Conservation (phyloP, 2,888 invertebrate genomes). For the Amiota communis region DNA sequence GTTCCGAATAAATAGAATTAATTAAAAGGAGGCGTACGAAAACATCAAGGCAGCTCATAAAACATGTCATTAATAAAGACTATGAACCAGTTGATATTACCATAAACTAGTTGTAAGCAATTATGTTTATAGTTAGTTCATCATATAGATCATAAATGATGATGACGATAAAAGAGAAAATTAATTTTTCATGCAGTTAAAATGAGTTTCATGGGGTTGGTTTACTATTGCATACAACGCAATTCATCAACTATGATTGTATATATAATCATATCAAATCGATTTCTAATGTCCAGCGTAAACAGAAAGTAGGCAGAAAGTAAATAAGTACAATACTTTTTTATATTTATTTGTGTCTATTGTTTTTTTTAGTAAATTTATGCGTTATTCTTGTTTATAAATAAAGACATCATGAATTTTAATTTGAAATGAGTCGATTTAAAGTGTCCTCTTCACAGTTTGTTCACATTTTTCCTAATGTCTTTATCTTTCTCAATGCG, state of each 20-base stretch:
- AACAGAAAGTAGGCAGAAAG: neutral
- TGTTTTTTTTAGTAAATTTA: neutral
- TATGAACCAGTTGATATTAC: too few species aligned
- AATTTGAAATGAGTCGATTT: neutral
- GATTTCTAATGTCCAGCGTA: neutral
- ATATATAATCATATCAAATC: neutral
- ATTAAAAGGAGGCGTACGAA: too few species aligned
- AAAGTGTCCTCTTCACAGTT: neutral
- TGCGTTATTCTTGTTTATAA: neutral
- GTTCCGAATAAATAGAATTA: too few species aligned
- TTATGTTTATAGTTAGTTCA: too few species aligned
- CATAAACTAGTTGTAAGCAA: too few species aligned
- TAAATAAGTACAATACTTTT: neutral
- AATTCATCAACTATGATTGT: neutral
- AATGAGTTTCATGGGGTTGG: too few species aligned
- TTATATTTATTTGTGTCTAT: neutral
- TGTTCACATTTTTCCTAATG: too few species aligned
- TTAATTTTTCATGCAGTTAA: too few species aligned
- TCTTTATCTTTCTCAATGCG: slow-evolving; percentile 44
- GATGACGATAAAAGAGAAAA: too few species aligned
- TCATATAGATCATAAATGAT: too few species aligned
- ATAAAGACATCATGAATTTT: slow-evolving; percentile 5
- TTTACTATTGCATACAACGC: neutral
- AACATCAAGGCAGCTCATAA: too few species aligned
- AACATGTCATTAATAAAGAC: too few species aligned